A percentile compares a stretch with the other conserved stretches of the same genome.
Conservation (phyloP, 2,113 vertebrate species). For the Planiliza haematocheilus region DNA sequence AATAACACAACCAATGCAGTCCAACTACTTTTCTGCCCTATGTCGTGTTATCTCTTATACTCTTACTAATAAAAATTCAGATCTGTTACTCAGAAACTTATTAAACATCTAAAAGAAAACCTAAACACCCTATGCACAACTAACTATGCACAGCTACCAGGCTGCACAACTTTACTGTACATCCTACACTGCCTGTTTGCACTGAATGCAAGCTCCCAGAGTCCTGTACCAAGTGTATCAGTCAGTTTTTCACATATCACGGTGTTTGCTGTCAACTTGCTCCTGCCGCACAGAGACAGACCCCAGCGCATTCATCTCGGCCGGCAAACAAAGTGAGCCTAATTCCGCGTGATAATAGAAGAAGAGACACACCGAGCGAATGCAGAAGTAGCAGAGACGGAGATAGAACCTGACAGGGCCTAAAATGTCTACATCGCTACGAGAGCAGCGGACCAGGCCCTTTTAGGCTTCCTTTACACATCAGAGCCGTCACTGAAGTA, state of each 20-base stretch:
- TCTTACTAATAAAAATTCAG: too few species aligned
- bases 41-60: too few species aligned
- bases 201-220: neutral
- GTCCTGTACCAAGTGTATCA: neutral
- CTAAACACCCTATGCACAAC: too few species aligned
- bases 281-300: neutral
- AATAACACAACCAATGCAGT: too few species aligned
- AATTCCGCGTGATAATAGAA: neutral
- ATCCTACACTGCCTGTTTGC: neutral
- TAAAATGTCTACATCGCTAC: neutral
- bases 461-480: conserved; percentile 37
- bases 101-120: too few species aligned
- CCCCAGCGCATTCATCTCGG: too few species aligned
- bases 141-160: too few species aligned
- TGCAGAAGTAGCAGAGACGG: neutral
- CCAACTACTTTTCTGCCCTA: neutral
- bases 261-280: neutral
- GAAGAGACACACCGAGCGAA: neutral
- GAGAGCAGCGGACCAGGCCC: neutral
- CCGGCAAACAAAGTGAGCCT: neutral
- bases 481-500: conserved; percentile 2
- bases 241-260: neutral
- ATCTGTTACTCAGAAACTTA: too few species aligned
- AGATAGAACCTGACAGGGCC: conserved; percentile 20
- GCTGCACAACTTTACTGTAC: neutral